Evolutionary conservation across 1,140 invertebrate species (phyloP).

Genomic region (Laupala kohalensis): DNA sequence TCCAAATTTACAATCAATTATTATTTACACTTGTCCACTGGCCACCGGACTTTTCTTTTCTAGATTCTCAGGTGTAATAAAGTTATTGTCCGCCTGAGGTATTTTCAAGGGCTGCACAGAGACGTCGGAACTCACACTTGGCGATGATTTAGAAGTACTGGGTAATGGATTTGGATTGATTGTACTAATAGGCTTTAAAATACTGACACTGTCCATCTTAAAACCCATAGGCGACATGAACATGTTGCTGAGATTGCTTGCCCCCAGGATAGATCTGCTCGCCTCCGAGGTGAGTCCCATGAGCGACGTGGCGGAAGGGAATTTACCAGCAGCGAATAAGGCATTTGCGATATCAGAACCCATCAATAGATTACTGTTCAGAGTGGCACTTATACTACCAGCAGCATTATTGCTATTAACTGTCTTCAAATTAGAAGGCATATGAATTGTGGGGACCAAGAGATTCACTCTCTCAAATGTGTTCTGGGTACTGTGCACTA

Average conservation of each 20-base stretch:
- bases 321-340: conserved; percentile 38
- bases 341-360: conserved; percentile 44
- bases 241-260: conserved; percentile 22
- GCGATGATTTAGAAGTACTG: conserved; percentile 8
- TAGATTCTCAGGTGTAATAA: conserved; percentile 3
- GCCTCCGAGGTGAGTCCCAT: conserved; percentile 6
- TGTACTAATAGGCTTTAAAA: conserved; percentile 7
- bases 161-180: conserved; percentile 1
- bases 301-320: conserved; percentile 23
- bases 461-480: conserved; percentile 30
- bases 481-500: conserved; percentile 34
- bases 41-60: conserved; percentile 10
- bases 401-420: not conserved
- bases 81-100: conserved; percentile 4
- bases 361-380: conserved; percentile 39
- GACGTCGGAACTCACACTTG: conserved; percentile 1
- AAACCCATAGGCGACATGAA: conserved; percentile 30
- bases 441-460: conserved; percentile 14
- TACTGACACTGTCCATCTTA: conserved; percentile 27
- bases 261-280: conserved; percentile 1
- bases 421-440: not conserved
- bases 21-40: conserved; percentile 8
- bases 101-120: not conserved
- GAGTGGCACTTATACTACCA: not conserved
- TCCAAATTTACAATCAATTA: no score